Evolutionary conservation across 2,797 vertebrate genomes (phyloP), one percentile per base, ranked within the genome.

Genomic region (Phyllotis vaccarum): DNA sequence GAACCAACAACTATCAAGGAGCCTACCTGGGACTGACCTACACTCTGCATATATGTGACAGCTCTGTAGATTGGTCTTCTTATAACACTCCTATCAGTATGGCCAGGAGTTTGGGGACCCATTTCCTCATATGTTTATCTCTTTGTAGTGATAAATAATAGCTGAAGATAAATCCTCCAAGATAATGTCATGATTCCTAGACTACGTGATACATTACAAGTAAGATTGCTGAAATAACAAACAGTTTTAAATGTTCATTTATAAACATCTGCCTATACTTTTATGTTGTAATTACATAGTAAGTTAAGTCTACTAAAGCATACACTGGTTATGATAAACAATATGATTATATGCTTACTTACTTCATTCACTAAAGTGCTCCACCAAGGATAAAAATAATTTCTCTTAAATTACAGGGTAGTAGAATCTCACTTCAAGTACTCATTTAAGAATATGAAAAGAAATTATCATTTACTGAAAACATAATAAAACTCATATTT

Each of bases 271-370:
- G 54, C 17, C 37, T 62, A 76, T 22, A 60, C 2, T 49, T 91
- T 81, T 89, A 90, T 90, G 70, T 0, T 37, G 0, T 94, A 92
- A 93, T 94, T 97, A 89, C 2, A 91, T 13, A 31, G 90, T 1
- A 76, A 70, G 56, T 60, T 56, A 11, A 76, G 54, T 86, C 58
- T 62, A 29, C 19, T 68, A 86, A 12, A 94, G 1, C 10, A 91
- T 90, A 34, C n/a, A 79, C 16, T 88, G 19, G 83, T 68, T 95
- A 62, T 22, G 17, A 93, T 83, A 95, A 96, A 88, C n/a, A 93
- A 89, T 90, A 93, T 92, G 66, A 97, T 93, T 90, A 94, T 78
- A 92, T 56, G 49, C 37, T 96, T 60, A 90, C n/a, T 90, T 76
- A 91, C 88, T 94, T 78, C 24, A 89, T 80, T 97, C 43, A 93